Evolutionary conservation across 2,113 vertebrate genomes (phyloP).

Genomic region (Mola mola): DNA sequence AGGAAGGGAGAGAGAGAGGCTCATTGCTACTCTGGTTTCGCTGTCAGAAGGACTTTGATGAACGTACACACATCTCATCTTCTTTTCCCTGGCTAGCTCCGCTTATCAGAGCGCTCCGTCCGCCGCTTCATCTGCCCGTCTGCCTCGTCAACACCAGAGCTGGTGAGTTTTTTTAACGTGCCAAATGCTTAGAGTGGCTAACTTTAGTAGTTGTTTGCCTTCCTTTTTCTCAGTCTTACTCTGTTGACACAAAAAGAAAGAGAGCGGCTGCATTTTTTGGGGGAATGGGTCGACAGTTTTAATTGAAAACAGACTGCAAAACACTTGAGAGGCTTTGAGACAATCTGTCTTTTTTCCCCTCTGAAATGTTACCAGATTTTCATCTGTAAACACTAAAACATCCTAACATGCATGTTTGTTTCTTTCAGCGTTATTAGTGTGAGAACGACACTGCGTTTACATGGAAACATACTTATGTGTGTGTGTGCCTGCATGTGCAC

Average conservation of each 20-base stretch:
- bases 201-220: constrained; percentile 39
- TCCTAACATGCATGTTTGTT: constrained; percentile 38
- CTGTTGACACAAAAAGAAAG: constrained; percentile 19
- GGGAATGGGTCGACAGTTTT: constrained; percentile 44
- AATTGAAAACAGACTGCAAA: constrained; percentile 70
- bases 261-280: constrained; percentile 31
- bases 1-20: constrained; percentile 70
- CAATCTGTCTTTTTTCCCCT: constrained; percentile 44
- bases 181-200: constrained; percentile 17
- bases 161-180: constrained; percentile 70
- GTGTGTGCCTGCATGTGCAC: constrained; percentile 55
- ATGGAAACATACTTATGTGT: constrained; percentile 53
- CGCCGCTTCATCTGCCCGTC: constrained; percentile 47
- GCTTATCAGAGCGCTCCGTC: constrained; percentile 47
- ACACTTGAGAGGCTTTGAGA: constrained; percentile 42
- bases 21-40: constrained; percentile 71
- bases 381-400: constrained; percentile 47
- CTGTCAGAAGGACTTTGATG: constrained; percentile 76
- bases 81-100: constrained; percentile 50
- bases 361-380: constrained; percentile 34
- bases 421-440: constrained; percentile 34
- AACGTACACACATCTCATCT: constrained; percentile 70
- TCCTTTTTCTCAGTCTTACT: constrained; percentile 22
- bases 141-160: constrained; percentile 38
- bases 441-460: constrained; percentile 51